phyloP scores from a whole-genome alignment of 2,113 vertebrate species.

The Ciconia maguari region DNA sequence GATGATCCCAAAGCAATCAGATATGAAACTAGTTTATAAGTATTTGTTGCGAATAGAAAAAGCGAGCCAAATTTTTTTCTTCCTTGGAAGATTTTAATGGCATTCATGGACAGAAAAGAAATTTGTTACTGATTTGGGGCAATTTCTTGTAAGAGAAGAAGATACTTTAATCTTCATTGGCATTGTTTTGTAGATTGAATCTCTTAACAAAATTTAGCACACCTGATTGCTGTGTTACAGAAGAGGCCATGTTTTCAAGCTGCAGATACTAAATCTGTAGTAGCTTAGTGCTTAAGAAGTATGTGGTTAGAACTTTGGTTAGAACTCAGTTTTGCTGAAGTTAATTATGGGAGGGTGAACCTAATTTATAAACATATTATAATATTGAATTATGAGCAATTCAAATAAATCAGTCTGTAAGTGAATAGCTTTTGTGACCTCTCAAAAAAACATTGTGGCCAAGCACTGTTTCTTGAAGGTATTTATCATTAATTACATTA shows the following conservation, averaged over 20 bases:
- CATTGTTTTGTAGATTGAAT: background rate
- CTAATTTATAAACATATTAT: background rate
- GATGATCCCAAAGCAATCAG: background rate
- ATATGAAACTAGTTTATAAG: background rate
- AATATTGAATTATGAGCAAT: constrained; percentile 19
- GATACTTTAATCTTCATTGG: background rate
- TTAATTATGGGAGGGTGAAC: background rate
- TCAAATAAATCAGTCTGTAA: constrained; percentile 18
- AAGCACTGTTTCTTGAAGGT: background rate
- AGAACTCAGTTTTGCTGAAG: background rate
- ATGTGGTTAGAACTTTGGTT: background rate
- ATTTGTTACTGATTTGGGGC: background rate
- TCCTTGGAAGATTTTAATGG: background rate
- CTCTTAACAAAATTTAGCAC: background rate
- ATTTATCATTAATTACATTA: background rate
- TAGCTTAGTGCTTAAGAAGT: background rate
- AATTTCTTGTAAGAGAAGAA: background rate
- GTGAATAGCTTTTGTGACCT: background rate
- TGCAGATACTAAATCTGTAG: background rate
- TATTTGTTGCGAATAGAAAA: background rate
- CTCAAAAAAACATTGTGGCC: background rate
- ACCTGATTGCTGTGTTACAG: background rate
- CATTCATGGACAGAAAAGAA: background rate
- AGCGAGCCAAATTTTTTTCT: background rate
- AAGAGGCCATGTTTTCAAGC: background rate